phyloP scores from a whole-genome alignment of 2,888 invertebrate species.

The Xanthostigma xanthostigma region DNA sequence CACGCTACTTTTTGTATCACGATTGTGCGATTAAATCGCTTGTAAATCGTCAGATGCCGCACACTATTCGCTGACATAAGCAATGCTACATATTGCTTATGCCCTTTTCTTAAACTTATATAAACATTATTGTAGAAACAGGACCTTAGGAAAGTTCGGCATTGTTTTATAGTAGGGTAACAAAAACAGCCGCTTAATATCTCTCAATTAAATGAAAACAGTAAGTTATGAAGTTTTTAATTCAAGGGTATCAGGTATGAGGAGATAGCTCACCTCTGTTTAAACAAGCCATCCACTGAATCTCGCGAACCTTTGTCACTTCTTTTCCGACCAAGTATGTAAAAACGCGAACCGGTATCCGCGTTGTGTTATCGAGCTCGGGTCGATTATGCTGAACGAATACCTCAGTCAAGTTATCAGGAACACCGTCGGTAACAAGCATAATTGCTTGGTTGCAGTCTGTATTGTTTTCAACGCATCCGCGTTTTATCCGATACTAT shows the following conservation, averaged over 20 bases:
- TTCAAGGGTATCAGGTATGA: neutral
- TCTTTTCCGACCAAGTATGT: slow-evolving; percentile 92
- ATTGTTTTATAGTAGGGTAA: too few relatives aligned
- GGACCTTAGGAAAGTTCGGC: too few relatives aligned
- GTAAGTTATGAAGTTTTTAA: neutral
- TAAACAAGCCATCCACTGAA: slow-evolving; percentile 86
- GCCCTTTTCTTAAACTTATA: too few relatives aligned
- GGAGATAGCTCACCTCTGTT: slow-evolving; percentile 56
- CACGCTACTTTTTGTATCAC: too few relatives aligned
- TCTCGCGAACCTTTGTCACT: slow-evolving; percentile 76
- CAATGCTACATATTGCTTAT: too few relatives aligned
- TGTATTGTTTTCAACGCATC: slow-evolving; percentile 33
- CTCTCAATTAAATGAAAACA: too few relatives aligned
- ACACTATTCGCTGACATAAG: too few relatives aligned
- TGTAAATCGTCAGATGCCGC: too few relatives aligned
- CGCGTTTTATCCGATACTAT: slow-evolving; percentile 34
- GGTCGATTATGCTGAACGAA: slow-evolving; percentile 59
- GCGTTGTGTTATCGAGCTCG: slow-evolving; percentile 47
- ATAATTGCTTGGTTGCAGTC: slow-evolving; percentile 91
- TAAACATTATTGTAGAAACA: too few relatives aligned
- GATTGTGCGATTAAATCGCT: too few relatives aligned
- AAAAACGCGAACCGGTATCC: slow-evolving; percentile 79
- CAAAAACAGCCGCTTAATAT: too few relatives aligned
- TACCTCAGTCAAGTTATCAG: slow-evolving; percentile 72
- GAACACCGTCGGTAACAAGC: slow-evolving; percentile 90